Evolutionary conservation across 1,140 invertebrate genomes (phyloP), one percentile per base, ranked within the genome.

Genomic region (Bombyx mandarina): DNA sequence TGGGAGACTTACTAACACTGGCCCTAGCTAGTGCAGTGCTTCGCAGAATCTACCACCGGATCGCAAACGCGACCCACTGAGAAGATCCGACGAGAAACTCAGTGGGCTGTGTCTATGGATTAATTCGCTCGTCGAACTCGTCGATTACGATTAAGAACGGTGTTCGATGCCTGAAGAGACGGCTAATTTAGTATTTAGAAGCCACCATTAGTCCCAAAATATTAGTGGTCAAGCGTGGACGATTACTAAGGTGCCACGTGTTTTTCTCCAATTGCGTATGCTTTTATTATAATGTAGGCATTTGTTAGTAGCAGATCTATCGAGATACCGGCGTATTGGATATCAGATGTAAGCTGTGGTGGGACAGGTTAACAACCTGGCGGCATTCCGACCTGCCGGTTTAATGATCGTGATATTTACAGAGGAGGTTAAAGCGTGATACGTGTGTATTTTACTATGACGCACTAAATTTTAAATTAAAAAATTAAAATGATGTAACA

Each of bases 331-430:
- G 59, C 67, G 69, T 81, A 82, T 82, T 71, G 67, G 63, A 65
- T 82, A 77, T 82, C 74, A 77, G 76, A 77, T 77, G 73, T 77
- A 71, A 75, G 69, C 66, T 67, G 56, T 55, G 59, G 61, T 69
- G 68, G 68, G 72, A 79, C 75, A 78, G 75, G 77, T 77, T 75
- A 80, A 78, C 75, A 79, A 76, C 75, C 77, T 71, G 47, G 57
- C 76, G 67, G 74, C 79, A 82, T 79, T 79, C 77, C 77, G 62
- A 56, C 49, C 62, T 62, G 66, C 65, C 51, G 54, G 63, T 65
- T 71, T 77, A 79, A 75, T 74, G 68, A 79, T 67, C 66, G 46
- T 10, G 35, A 77, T 67, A 42, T 74, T 35, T 68, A 77, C 69
- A 65, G 75, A 77, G 75, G 52, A 73, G 75, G 35, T 63, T 35